phyloP scores from a whole-genome alignment of 2,888 invertebrate species.

The Oscheius sp. region DNA sequence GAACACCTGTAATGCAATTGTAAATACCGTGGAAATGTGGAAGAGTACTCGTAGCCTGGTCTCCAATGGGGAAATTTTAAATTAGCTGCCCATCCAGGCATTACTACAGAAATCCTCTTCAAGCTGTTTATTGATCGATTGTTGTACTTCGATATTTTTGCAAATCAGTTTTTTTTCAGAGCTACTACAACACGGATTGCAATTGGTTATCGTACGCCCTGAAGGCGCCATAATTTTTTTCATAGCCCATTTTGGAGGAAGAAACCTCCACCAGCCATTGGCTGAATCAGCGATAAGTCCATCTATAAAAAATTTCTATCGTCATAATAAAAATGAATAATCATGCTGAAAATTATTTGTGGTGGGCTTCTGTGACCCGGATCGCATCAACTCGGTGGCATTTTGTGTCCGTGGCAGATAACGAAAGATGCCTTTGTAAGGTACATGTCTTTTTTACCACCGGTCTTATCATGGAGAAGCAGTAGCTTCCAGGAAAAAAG shows the following conservation, averaged over 20 bases:
- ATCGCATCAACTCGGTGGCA: slow-evolving; percentile 20
- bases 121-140: background rate
- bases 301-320: background rate
- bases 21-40: too few relatives aligned
- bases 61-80: too few relatives aligned
- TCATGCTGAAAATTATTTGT: background rate
- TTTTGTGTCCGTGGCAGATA: slow-evolving; percentile 19
- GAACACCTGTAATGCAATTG: too few relatives aligned
- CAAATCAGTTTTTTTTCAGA: background rate
- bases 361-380: slow-evolving; percentile 13
- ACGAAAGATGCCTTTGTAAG: slow-evolving; percentile 28
- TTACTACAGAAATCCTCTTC: too few relatives aligned
- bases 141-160: background rate
- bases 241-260: slow-evolving; percentile 7
- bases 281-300: slow-evolving; percentile 25
- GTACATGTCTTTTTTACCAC: slow-evolving; percentile 31
- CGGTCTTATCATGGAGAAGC: slow-evolving; percentile 11
- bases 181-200: background rate
- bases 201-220: slow-evolving; percentile 3
- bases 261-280: slow-evolving; percentile 13
- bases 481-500: slow-evolving; percentile 18
- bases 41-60: too few relatives aligned
- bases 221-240: slow-evolving; percentile 16
- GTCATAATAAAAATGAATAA: background rate
- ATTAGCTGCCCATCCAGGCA: too few relatives aligned